These are phyloP conservation scores for Heliconius hewitsoni DNA, from an alignment of 1,140 invertebrate genomes.

Conservation along the genomic window DNA sequence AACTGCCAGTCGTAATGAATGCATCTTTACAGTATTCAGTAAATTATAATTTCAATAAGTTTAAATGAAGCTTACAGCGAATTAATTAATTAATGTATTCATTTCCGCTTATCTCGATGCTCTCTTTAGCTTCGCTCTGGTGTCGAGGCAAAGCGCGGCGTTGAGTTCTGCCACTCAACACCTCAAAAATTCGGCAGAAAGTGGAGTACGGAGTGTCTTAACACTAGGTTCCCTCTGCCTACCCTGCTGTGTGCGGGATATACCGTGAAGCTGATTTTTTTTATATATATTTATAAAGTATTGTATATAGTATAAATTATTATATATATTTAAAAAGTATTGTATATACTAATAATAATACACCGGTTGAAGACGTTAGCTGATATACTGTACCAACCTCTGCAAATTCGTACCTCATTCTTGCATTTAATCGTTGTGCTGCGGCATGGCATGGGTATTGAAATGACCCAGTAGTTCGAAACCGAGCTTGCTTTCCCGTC, in stretches of 20 bases:
- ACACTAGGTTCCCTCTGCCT: no score
- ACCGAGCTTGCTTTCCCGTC: constrained; percentile 65
- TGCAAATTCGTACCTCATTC: not conserved
- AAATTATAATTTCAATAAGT: constrained; percentile 45
- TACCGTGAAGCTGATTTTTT: no score
- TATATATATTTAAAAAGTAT: no score
- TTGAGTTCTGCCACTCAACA: no score
- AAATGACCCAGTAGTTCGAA: constrained; percentile 65
- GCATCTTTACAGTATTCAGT: constrained; percentile 57
- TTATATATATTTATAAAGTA: no score
- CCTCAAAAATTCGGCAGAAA: no score
- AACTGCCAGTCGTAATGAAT: constrained; percentile 63
- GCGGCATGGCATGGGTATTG: constrained; percentile 61
- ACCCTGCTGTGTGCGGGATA: no score
- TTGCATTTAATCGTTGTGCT: constrained; percentile 44
- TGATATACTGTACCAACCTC: not conserved
- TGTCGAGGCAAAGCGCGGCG: no score
- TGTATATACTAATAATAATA: no score
- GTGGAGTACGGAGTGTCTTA: no score
- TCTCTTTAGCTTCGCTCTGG: not conserved
- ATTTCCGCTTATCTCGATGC: constrained; percentile 25
- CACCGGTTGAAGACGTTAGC: not conserved
- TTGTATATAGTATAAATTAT: no score
- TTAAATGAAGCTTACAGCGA: constrained; percentile 7
- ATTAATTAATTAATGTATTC: not conserved